Evolutionary conservation across 2,888 invertebrate species (phyloP).

Genomic region (Xiphydria camelus): DNA sequence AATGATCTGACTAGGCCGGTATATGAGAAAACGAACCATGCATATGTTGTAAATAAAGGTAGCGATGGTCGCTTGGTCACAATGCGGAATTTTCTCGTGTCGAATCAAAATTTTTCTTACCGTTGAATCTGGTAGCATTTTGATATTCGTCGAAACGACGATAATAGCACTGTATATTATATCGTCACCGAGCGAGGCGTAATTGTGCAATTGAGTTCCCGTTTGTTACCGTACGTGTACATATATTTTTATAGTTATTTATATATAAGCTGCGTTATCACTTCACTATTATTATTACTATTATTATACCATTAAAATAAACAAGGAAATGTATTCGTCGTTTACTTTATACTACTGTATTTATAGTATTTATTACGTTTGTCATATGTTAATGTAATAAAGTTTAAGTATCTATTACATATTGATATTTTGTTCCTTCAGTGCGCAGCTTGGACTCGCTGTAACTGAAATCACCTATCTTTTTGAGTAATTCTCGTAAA

Average conservation of each 20-base stretch:
- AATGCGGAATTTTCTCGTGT: constrained; percentile 13
- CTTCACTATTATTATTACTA: constrained; percentile 19
- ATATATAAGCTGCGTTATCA: constrained; percentile 2
- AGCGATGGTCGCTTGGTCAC: constrained; percentile 16
- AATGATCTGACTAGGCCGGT: constrained; percentile 18
- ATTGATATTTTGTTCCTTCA: neutral
- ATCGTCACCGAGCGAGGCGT: constrained; percentile 17
- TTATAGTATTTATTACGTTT: constrained; percentile 45
- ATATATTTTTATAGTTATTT: constrained; percentile 36
- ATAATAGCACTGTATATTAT: constrained; percentile 9
- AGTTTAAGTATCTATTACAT: constrained; percentile 25
- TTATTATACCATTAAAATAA: constrained; percentile 28
- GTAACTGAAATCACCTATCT: too few relatives aligned
- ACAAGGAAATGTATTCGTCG: constrained; percentile 28
- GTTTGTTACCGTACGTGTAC: constrained; percentile 26
- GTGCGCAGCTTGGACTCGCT: too few relatives aligned
- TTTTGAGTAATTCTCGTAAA: too few relatives aligned
- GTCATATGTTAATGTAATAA: constrained; percentile 38
- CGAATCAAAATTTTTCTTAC: constrained; percentile 28
- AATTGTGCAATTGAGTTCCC: constrained; percentile 27
- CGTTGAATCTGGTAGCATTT: constrained; percentile 9
- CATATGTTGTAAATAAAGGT: constrained; percentile 30
- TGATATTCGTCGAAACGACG: constrained; percentile 5
- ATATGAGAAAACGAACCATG: constrained; percentile 5
- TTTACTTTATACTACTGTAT: constrained; percentile 36